A percentile compares a stretch with the other conserved stretches of the same genome.
Evolutionary conservation across 2,797 vertebrate species (phyloP).

Genomic region (Platalea minor): DNA sequence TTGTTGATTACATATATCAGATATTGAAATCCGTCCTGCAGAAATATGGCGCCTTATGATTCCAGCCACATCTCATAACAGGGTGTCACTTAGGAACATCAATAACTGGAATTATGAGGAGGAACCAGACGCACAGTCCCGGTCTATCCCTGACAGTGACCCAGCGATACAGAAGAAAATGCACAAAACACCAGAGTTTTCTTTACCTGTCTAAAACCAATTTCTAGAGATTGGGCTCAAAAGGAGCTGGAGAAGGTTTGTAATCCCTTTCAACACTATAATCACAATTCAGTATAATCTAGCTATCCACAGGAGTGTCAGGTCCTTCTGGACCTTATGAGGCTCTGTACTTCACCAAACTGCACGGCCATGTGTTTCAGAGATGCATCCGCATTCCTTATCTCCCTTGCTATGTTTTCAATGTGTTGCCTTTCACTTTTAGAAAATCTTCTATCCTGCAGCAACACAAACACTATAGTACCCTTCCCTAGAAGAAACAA

Average conservation of each 20-base stretch:
- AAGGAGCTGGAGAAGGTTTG: neutral
- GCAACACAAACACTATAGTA: neutral
- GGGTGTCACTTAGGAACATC: conserved; percentile 16
- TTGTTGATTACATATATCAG: conserved; percentile 33
- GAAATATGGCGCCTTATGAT: neutral
- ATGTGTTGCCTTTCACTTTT: neutral
- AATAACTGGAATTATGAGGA: conserved; percentile 24
- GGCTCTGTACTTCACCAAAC: neutral
- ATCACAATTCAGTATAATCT: neutral
- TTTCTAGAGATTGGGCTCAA: neutral
- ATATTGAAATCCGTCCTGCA: conserved; percentile 31
- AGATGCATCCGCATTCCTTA: neutral
- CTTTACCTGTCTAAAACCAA: neutral
- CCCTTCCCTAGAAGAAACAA: neutral
- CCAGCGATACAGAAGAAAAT: neutral
- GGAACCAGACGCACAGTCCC: neutral
- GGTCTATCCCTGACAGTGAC: neutral
- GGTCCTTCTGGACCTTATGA: neutral
- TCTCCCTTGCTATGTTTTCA: neutral
- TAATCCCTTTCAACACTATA: neutral
- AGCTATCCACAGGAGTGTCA: neutral
- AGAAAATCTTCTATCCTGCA: neutral
- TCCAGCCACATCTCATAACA: conserved; percentile 33
- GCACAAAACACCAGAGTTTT: neutral
- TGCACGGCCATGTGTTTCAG: neutral